Percentiles rank a stretch among this genome's conserved stretches.
phyloP scores from a whole-genome alignment of 2,888 invertebrate genomes.

The Hermaeophaga mercurialis region DNA sequence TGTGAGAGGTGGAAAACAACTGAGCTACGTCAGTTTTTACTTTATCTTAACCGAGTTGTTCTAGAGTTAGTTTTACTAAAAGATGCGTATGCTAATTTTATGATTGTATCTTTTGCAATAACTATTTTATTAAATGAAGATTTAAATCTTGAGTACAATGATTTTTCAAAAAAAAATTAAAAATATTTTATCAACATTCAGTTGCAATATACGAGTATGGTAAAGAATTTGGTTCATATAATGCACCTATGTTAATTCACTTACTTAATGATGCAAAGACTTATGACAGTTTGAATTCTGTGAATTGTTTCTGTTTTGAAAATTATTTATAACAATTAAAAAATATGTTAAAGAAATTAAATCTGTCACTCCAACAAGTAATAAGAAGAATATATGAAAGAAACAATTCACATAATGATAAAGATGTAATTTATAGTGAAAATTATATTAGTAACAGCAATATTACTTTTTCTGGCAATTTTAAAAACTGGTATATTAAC shows the following conservation, averaged over 20 bases:
- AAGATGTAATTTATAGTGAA: too few relatives aligned
- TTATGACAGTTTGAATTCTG: slow-evolving; percentile 19
- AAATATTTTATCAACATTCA: slow-evolving; percentile 19
- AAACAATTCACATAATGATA: too few relatives aligned
- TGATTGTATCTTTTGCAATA: slow-evolving; percentile 35
- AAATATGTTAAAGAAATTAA: slow-evolving; percentile 26
- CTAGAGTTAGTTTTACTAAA: slow-evolving; percentile 31
- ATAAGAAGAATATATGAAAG: slow-evolving; percentile 13
- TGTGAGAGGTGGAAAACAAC: slow-evolving; percentile 41
- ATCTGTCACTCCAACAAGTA: slow-evolving; percentile 23
- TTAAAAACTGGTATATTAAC: too few relatives aligned
- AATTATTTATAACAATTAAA: slow-evolving; percentile 25
- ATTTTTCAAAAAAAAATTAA: slow-evolving; percentile 30
- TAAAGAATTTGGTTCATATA: slow-evolving; percentile 26
- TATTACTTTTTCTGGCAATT: too few relatives aligned
- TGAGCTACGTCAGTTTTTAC: slow-evolving; percentile 39
- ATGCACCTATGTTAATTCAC: slow-evolving; percentile 25
- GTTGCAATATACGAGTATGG: slow-evolving; percentile 22
- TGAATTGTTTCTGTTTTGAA: slow-evolving; percentile 29
- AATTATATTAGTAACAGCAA: too few relatives aligned
- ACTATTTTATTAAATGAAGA: slow-evolving; percentile 31
- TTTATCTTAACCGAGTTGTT: slow-evolving; percentile 36
- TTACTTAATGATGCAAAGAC: slow-evolving; percentile 26
- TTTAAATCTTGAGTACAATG: slow-evolving; percentile 31
- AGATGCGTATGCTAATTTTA: slow-evolving; percentile 31